Conservation (phyloP, 1,140 invertebrate species). For the Bathynomus jamesi region DNA sequence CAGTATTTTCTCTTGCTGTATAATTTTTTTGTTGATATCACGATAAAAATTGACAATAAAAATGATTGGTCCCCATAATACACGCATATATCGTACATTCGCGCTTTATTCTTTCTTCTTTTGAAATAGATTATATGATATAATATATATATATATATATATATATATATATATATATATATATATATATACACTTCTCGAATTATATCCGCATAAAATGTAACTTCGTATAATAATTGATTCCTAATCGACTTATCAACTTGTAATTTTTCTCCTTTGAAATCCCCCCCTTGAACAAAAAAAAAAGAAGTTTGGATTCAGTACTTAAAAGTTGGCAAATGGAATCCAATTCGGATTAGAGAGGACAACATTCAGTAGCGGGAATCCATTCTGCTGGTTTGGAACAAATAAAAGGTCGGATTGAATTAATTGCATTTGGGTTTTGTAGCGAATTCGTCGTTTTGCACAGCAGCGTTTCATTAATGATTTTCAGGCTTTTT, state of each 20-base stretch:
- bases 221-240: not conserved
- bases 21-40: no score
- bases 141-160: not conserved
- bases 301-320: not conserved
- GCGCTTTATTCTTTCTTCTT: no score
- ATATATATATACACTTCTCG: not conserved
- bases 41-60: no score
- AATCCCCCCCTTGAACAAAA: not conserved
- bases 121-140: no score
- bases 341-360: not conserved
- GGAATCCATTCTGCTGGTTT: not conserved
- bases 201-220: not conserved
- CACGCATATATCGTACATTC: no score
- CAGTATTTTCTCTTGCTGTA: no score
- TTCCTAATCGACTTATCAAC: not conserved
- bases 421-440: not conserved
- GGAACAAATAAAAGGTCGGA: not conserved
- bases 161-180: conserved; percentile 3
- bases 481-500: not conserved
- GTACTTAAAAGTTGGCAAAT: conserved; percentile 1
- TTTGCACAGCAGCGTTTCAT: not conserved
- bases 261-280: not conserved
- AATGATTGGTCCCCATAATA: no score
- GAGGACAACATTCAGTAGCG: not conserved
- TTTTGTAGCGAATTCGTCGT: not conserved